phyloP scores from a whole-genome alignment of 2,113 vertebrate species.

The Erpornis zantholeuca region DNA sequence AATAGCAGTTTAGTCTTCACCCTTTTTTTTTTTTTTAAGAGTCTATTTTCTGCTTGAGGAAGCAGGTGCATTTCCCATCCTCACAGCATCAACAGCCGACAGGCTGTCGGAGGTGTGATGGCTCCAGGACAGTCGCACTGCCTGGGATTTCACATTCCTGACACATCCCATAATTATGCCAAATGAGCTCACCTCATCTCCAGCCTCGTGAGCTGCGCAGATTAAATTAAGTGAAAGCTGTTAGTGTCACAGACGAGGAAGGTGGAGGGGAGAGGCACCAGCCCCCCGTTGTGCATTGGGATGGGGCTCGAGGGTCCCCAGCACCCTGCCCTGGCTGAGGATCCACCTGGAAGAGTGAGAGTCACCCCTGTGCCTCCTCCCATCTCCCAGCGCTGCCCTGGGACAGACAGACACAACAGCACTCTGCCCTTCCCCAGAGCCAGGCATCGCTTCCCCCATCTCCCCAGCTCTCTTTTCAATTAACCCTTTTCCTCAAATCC shows the following conservation, averaged over 20 bases:
- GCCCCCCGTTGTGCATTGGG: rapidly evolving
- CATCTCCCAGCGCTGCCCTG: rapidly evolving
- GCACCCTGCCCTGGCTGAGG: neutral
- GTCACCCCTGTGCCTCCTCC: neutral
- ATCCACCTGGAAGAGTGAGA: neutral
- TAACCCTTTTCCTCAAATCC: conserved; percentile 20
- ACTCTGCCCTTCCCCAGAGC: neutral
- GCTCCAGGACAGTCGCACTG: conserved; percentile 52
- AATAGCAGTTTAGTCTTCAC: conserved; percentile 14
- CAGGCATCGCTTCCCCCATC: neutral
- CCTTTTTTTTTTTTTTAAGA: neutral
- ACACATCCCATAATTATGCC: conserved; percentile 64
- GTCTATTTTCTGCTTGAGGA: conserved; percentile 71
- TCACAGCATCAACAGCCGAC: conserved; percentile 18
- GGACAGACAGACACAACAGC: rapidly evolving
- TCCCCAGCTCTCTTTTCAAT: conserved; percentile 12
- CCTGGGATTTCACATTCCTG: conserved; percentile 60
- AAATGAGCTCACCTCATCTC: conserved; percentile 66
- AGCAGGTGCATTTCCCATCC: conserved; percentile 58
- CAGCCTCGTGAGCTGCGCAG: conserved; percentile 20
- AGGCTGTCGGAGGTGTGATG: conserved; percentile 62
- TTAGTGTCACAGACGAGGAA: neutral
- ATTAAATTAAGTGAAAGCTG: conserved; percentile 32
- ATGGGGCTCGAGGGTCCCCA: neutral
- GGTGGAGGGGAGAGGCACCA: neutral